Conservation (phyloP, 2,797 vertebrate genomes). For the Enoplosus armatus region DNA sequence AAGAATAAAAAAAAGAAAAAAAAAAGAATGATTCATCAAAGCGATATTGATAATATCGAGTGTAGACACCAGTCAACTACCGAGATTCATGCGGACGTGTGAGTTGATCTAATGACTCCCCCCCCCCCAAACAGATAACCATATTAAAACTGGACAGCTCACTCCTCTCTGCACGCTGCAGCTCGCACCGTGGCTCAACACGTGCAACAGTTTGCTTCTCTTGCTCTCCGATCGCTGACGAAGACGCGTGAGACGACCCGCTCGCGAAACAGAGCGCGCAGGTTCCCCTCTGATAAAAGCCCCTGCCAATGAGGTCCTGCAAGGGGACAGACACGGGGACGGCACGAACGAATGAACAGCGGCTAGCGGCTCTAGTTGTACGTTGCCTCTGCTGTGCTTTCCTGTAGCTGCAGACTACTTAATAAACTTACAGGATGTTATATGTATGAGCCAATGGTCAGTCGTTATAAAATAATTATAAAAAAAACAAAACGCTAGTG, state of each 20-base stretch:
- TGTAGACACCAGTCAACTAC: background rate
- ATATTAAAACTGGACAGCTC: background rate
- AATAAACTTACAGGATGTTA: background rate
- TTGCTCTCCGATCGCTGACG: background rate
- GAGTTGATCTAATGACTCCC: background rate
- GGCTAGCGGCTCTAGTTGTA: background rate
- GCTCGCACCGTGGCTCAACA: background rate
- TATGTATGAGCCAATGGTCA: background rate
- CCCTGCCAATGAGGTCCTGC: background rate
- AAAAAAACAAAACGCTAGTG: too few relatives aligned
- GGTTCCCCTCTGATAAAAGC: background rate
- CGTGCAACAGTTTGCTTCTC: background rate
- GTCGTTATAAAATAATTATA: background rate
- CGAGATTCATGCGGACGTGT: background rate
- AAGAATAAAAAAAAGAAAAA: too few relatives aligned
- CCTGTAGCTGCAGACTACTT: background rate
- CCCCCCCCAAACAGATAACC: background rate
- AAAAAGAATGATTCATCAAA: constrained; percentile 10
- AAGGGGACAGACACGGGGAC: background rate
- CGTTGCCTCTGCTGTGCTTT: background rate
- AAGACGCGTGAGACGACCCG: too few relatives aligned
- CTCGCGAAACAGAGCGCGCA: too few relatives aligned
- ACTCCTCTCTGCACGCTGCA: background rate
- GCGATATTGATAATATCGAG: background rate
- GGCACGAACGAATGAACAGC: background rate